These are phyloP conservation scores for Gavialis gangeticus DNA, from an alignment of 2,113 vertebrate genomes.

Conservation along the genomic window DNA sequence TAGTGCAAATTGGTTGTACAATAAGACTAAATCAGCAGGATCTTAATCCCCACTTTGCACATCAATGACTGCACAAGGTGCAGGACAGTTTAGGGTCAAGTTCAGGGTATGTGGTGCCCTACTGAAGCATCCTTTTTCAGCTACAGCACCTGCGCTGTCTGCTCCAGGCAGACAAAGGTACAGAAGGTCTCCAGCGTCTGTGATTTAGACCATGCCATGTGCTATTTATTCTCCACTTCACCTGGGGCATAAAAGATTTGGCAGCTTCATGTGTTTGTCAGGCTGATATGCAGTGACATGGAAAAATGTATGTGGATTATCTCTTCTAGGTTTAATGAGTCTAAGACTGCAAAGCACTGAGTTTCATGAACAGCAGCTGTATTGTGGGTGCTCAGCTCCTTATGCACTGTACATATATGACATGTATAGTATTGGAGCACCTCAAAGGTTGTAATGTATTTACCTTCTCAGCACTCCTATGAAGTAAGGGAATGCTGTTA, in stretches of 20 bases:
- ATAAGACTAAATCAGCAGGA: neutral
- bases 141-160: neutral
- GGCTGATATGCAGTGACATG: neutral
- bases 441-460: neutral
- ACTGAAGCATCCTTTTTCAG: neutral
- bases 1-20: neutral
- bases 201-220: neutral
- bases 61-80: neutral
- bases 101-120: neutral
- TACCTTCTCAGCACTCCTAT: neutral
- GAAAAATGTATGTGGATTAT: neutral
- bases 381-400: neutral
- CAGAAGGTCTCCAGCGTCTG: neutral
- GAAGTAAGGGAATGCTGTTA: conserved; percentile 15
- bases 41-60: neutral
- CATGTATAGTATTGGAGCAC: neutral
- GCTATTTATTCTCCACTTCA: conserved; percentile 15
- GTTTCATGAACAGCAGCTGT: neutral
- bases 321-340: neutral
- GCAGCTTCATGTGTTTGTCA: neutral
- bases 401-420: neutral
- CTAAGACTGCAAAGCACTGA: neutral
- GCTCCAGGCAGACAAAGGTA: neutral
- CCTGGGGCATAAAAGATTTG: neutral
- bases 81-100: neutral